Evolutionary conservation across 2,113 vertebrate species (phyloP), one percentile per base, ranked within the genome.

Genomic region (Dolichallabes microphthalmus): DNA sequence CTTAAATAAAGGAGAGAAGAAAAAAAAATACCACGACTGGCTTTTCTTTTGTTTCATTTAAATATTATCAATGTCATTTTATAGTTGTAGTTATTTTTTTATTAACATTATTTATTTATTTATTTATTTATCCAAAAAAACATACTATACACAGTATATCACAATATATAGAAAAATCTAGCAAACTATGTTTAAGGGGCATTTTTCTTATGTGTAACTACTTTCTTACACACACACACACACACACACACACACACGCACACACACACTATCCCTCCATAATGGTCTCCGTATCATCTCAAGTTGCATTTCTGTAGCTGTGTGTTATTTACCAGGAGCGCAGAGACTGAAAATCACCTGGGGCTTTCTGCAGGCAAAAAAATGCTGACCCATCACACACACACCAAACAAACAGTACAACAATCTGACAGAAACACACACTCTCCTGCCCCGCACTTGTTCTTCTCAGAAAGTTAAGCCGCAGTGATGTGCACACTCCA

Each of bases 291-390:
- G 55, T 75, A 53, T 52, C 52, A 77, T 61, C 68, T 74, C 50
- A 22, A 57, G 75, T 83, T 76, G 30, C 66, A 74, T 53, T 53
- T 81, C 71, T 13, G 81, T 61, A 71, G 11, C 52, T 25, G 27
- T 86, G 77, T 78, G 63, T 79, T 88, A 90, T 85, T 86, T 81
- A n/a, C 53, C 45, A 69, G 77, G 53, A 80, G n/a, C 60, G 60
- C 57, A 60, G 68, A 63, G 61, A 57, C 39, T 84, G 68, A n/a
- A 78, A 86, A 85, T 68, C 78, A 84, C 85, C 82, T 73, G 61
- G 55, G 63, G 87, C 81, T 80, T 86, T 50, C 85, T 75, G 20
- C 76, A 81, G 75, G 87, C 77, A 50, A 86, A 84, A 83, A 73
- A 81, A 77, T 77, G 25, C 82, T 81, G 76, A 84, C 57, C 81